phyloP scores from a whole-genome alignment of 2,113 vertebrate species.

The Thalassarche chlororhynchos region DNA sequence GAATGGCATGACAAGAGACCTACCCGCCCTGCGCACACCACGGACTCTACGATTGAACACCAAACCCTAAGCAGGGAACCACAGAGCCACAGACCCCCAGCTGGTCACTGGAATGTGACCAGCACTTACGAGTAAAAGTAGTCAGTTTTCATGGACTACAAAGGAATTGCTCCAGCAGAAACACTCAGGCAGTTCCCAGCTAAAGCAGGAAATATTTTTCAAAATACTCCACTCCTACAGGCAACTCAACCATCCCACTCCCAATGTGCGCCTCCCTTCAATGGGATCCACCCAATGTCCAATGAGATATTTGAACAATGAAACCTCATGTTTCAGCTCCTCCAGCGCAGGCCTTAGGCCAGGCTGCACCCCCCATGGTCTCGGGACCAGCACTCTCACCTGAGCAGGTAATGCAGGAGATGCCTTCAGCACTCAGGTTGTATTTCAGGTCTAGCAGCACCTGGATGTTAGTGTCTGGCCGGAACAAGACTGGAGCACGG shows the following conservation, averaged over 20 bases:
- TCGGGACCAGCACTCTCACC: constrained; percentile 74
- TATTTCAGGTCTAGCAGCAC: constrained; percentile 92
- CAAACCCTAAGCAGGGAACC: neutral
- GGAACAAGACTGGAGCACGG: constrained; percentile 90
- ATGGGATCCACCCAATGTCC: neutral
- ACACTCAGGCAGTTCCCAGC: neutral
- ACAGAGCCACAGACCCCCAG: neutral
- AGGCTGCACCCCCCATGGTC: neutral
- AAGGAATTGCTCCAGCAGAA: neutral
- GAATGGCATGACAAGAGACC: neutral
- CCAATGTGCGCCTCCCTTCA: neutral
- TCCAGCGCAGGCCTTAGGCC: neutral
- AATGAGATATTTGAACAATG: neutral
- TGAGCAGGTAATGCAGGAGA: constrained; percentile 96
- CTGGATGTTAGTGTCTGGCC: constrained; percentile 94
- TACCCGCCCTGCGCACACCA: neutral
- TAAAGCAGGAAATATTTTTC: neutral
- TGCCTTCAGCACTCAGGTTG: constrained; percentile 95
- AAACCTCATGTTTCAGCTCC: neutral
- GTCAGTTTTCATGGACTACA: neutral
- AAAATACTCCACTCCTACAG: neutral
- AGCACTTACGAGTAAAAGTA: neutral
- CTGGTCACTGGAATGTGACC: neutral
- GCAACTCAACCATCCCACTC: neutral
- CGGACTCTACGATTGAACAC: neutral